Percentiles rank a stretch among this genome's conserved stretches.
phyloP scores from a whole-genome alignment of 92 coral and sea anemone species.

The Siderastrea siderea region DNA sequence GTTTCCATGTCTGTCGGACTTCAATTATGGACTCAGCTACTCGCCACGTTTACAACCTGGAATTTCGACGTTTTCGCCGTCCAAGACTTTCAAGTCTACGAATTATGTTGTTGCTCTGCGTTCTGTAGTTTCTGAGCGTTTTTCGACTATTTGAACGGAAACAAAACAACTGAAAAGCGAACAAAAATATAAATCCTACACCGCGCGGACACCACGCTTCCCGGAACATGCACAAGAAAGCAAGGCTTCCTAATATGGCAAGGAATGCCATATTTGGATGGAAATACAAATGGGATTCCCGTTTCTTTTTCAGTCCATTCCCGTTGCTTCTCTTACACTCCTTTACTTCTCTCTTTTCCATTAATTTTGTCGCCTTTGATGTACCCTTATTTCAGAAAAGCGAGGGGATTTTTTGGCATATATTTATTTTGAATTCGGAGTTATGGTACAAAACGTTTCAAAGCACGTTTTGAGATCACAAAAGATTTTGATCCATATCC shows the following conservation, averaged over 20 bases:
- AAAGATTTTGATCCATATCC: too few relatives aligned
- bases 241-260: constrained; percentile 67
- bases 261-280: constrained; percentile 66
- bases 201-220: constrained; percentile 61
- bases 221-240: constrained; percentile 63
- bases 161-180: constrained; percentile 39
- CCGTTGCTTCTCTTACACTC: neutral
- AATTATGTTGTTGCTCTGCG: neutral
- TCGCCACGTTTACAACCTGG: constrained; percentile 28
- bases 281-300: constrained; percentile 66
- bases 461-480: too few relatives aligned
- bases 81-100: neutral
- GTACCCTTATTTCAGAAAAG: too few relatives aligned
- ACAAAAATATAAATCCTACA: neutral
- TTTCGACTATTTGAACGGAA: neutral
- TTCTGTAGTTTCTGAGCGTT: neutral
- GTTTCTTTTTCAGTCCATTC: constrained; percentile 28
- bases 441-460: too few relatives aligned
- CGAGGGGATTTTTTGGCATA: neutral
- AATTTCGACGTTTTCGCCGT: constrained; percentile 5
- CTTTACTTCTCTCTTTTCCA: neutral
- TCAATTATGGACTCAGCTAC: constrained; percentile 1
- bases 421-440: too few relatives aligned
- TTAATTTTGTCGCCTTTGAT: neutral
- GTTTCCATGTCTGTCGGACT: constrained; percentile 48